Conservation (phyloP, 2,888 invertebrate species). For the Cotesia congregata region DNA sequence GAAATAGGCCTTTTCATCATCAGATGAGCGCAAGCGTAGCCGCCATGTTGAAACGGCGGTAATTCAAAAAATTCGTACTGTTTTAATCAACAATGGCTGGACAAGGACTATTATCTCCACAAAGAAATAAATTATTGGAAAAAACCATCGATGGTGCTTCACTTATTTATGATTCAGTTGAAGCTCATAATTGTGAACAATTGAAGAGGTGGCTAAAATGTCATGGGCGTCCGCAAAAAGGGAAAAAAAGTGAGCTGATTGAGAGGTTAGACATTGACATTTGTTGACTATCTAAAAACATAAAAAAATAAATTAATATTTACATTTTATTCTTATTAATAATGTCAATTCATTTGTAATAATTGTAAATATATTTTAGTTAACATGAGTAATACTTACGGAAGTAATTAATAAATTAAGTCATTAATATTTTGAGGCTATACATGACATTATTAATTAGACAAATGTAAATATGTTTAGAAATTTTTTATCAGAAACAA, state of each 20-base stretch:
- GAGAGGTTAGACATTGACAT: slow-evolving; percentile 18
- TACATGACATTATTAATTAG: slow-evolving; percentile 4
- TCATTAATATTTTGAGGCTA: background rate
- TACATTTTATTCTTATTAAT: slow-evolving; percentile 31
- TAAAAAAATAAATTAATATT: slow-evolving; percentile 44
- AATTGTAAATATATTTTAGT: too few species aligned
- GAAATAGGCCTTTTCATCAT: slow-evolving; percentile 19
- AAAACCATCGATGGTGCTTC: slow-evolving; percentile 46
- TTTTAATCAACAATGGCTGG: slow-evolving; percentile 46
- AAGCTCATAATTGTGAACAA: slow-evolving; percentile 47
- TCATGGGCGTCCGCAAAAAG: slow-evolving; percentile 45
- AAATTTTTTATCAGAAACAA: too few species aligned
- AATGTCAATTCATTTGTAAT: too few species aligned
- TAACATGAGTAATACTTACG: too few species aligned
- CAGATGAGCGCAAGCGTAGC: slow-evolving; percentile 43
- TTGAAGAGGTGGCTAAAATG: slow-evolving; percentile 48
- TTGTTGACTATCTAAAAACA: slow-evolving; percentile 41
- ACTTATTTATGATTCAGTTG: slow-evolving; percentile 43
- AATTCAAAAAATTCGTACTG: slow-evolving; percentile 46
- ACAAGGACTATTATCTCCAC: slow-evolving; percentile 39
- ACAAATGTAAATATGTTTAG: slow-evolving; percentile 5
- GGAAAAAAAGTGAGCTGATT: slow-evolving; percentile 31
- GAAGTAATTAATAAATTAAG: too few species aligned
- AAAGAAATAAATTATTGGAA: slow-evolving; percentile 42
- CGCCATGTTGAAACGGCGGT: slow-evolving; percentile 44